Base-by-base conservation (phyloP, 1,140 invertebrate genomes). In the Bathynomus jamesi region DNA sequence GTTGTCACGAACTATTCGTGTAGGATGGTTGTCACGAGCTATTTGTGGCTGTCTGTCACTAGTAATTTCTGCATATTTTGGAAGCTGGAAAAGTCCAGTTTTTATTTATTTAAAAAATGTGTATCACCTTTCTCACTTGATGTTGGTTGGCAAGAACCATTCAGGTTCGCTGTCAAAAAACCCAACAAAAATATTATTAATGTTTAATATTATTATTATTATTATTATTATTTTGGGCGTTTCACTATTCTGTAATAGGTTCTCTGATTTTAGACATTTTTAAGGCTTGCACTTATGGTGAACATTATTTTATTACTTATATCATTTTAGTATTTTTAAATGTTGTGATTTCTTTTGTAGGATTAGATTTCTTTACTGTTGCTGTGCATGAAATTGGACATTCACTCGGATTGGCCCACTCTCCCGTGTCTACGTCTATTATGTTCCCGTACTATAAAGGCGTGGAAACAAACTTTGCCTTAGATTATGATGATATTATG, bases 381-480 rank as follows among this genome's bases (percentile, higher is more conserved):
- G 94, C 94, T 2, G 92, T 91, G 27, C 95, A 98, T 80, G 95
- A 97, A 83, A 93, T 95, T 79, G 95, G 94, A 3, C 94, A 97
- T 82, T 94, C 93, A 4, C 83, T 98, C 28, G 95, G 95, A 4
- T 83, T 98, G 46, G 89, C 91, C 46, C 95, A 98, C 83, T 95
- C 93, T 67, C 89, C 90, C 24, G 92, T 91, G 17, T 84, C 87
- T 75, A 89, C 90, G n/a, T 91, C 95, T 0, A 85, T 97, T 31
- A 98, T 97, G 95, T 95, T 89, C 81, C 94, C 95, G 0, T 96
- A 92, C 90, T 98, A 97, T 81, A 91, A 94, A 80, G 92, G 90
- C 62, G 96, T 92, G 79, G 87, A 92, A 78, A 88, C 90, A 3
- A 82, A 86, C 65, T 95, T 96, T 80, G 85, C 88, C 76, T 83